Evolutionary conservation across 2,113 vertebrate genomes (phyloP).

Genomic region (Varanus salvator): DNA sequence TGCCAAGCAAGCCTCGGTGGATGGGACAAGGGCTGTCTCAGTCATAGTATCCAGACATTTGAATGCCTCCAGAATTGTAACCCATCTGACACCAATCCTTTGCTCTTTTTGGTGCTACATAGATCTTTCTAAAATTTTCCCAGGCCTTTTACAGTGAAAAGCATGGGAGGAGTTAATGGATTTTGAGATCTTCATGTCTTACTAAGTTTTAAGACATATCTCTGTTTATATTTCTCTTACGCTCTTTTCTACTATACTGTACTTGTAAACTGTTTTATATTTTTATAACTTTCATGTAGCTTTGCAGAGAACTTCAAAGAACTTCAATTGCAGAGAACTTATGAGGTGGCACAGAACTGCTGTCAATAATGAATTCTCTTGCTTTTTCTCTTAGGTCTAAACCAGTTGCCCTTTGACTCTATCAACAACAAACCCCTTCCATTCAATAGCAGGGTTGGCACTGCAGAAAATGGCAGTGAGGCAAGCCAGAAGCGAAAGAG

Average conservation of each 20-base stretch:
- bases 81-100: not conserved
- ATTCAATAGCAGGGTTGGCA: constrained; percentile 77
- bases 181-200: not conserved
- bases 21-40: not conserved
- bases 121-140: not conserved
- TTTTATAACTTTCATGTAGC: not conserved
- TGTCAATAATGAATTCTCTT: constrained; percentile 34
- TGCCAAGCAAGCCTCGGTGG: not conserved
- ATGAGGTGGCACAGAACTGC: not conserved
- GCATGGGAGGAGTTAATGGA: not conserved
- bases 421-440: constrained; percentile 83
- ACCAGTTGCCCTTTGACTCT: constrained; percentile 87
- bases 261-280: not conserved
- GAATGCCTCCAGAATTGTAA: not conserved
- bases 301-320: not conserved
- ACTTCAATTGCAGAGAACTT: not conserved
- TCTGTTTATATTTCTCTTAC: not conserved
- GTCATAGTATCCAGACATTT: not conserved
- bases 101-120: not conserved
- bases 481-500: constrained; percentile 88
- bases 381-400: constrained; percentile 81
- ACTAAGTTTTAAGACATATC: not conserved
- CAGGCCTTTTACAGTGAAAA: not conserved
- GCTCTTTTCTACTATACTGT: not conserved
- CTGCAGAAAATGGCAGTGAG: constrained; percentile 83